phyloP scores from a whole-genome alignment of 2,888 invertebrate species.

The Synanthedon formicaeformis region DNA sequence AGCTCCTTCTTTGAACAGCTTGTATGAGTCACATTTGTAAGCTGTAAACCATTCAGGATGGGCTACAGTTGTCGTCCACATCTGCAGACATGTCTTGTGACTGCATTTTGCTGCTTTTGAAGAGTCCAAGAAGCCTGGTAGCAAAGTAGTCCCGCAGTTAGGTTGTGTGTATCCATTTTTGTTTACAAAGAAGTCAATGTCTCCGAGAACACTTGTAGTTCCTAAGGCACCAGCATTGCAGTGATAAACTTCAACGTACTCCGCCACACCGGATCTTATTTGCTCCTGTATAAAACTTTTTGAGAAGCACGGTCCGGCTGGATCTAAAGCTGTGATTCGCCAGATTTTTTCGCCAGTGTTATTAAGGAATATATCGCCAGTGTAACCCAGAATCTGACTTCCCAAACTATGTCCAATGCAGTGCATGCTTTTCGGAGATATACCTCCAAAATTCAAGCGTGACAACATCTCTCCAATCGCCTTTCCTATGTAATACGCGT shows the following conservation, averaged over 20 bases:
- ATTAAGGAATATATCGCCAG: conserved; percentile 35
- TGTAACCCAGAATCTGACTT: conserved; percentile 46
- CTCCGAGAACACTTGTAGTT: conserved; percentile 59
- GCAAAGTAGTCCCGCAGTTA: conserved; percentile 49
- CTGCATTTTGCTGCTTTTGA: conserved; percentile 50
- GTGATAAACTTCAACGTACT: conserved; percentile 72
- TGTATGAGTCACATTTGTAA: conserved; percentile 43
- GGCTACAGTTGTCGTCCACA: conserved; percentile 46
- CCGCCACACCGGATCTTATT: conserved; percentile 66
- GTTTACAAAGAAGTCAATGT: conserved; percentile 72
- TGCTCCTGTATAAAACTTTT: conserved; percentile 48
- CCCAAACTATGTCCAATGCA: conserved; percentile 58
- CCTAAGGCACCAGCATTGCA: conserved; percentile 70
- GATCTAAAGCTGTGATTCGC: conserved; percentile 52
- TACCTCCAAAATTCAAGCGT: conserved; percentile 27
- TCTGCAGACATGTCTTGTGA: conserved; percentile 44
- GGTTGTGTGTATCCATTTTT: conserved; percentile 71
- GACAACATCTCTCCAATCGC: conserved; percentile 40
- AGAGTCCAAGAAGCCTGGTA: conserved; percentile 46
- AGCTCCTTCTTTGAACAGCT: conserved; percentile 30
- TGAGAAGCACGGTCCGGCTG: conserved; percentile 58
- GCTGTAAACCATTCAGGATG: conserved; percentile 38
- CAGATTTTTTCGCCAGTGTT: conserved; percentile 34
- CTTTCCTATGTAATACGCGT: conserved; percentile 51
- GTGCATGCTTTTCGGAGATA: conserved; percentile 42